Percentiles rank a stretch among this genome's conserved stretches.
Conservation (phyloP, 2,888 invertebrate species). For the Phymatocera aterrima region DNA sequence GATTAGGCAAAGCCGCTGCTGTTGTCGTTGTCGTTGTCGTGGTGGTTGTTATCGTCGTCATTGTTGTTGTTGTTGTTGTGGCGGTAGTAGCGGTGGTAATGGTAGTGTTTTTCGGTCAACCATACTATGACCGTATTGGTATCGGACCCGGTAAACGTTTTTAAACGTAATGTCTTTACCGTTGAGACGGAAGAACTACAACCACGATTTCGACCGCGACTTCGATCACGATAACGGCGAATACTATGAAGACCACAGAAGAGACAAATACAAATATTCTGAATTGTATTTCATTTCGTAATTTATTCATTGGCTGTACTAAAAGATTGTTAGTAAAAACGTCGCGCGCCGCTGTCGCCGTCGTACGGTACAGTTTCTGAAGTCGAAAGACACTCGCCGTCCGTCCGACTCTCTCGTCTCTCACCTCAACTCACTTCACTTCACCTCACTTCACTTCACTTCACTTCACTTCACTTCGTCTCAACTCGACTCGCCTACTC, state of each 20-base stretch:
- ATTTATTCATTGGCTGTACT: background rate
- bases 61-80: conserved; percentile 3
- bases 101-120: conserved; percentile 31
- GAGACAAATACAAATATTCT: background rate
- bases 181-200: conserved; percentile 35
- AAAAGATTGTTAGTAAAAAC: conserved; percentile 45
- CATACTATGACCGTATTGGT: conserved; percentile 38
- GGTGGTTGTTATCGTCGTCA: conserved; percentile 13
- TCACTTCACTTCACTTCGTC: conserved; percentile 48
- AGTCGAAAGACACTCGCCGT: conserved; percentile 47
- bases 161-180: conserved; percentile 5
- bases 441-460: conserved; percentile 16
- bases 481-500: conserved; percentile 44
- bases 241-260: conserved; percentile 26
- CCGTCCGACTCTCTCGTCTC: conserved; percentile 45
- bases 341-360: conserved; percentile 55
- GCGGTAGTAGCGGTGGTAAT: background rate
- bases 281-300: background rate
- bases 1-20: conserved; percentile 59
- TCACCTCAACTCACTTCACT: conserved; percentile 22
- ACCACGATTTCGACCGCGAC: conserved; percentile 37
- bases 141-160: background rate
- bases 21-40: conserved; percentile 1
- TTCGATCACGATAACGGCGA: background rate
- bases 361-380: conserved; percentile 52